Base-by-base conservation (phyloP, 2,113 vertebrate species). In the Ciconia maguari region DNA sequence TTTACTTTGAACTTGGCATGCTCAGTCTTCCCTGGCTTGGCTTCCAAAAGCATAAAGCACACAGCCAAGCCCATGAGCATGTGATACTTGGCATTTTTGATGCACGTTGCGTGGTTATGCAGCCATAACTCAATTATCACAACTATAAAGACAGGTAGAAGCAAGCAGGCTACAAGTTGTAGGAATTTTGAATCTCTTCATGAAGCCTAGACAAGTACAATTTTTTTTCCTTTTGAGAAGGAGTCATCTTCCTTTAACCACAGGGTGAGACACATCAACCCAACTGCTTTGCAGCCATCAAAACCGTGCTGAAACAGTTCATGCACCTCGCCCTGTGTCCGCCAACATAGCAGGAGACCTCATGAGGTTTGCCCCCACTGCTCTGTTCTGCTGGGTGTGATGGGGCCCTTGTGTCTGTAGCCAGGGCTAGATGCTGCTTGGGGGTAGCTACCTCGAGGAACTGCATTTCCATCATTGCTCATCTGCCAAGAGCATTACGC, bases 1-100 rank as follows among this genome's bases (percentile, higher is more conserved):
- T 94, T 97, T 97, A 42, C 95, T 97, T 89, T 83, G 65, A 69
- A 61, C 94, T 95, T 95, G 96, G 96, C 95, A 69, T 82, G 95
- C 86, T 79, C 89, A 91, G 86, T 65, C 94, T 91, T 93, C 91
- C 83, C 94, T 96, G 92, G 77, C 94, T 91, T 91, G 78, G 58
- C 89, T 96, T 94, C 87, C 84, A 80, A 32, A 64, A 80, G 70
- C 87, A 60, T 6, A 69, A n/a, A 96, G 93, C 93, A 58, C 78
- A 51, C 44, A n/a, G 96, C 94, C 95, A 91, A 91, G 87, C 96
- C 95, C 95, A 81, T 1, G 78, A 93, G 91, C 94, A 68, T 64
- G 97, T 91, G 93, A 93, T 51, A 7, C 62, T 90, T 66, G 93
- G 89, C 24, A 51, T 65, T 95, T 74, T 69, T 82, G 94, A 83